These are phyloP conservation scores for Meteorus colon DNA, from an alignment of 2,888 invertebrate species.

Conservation along the genomic window DNA sequence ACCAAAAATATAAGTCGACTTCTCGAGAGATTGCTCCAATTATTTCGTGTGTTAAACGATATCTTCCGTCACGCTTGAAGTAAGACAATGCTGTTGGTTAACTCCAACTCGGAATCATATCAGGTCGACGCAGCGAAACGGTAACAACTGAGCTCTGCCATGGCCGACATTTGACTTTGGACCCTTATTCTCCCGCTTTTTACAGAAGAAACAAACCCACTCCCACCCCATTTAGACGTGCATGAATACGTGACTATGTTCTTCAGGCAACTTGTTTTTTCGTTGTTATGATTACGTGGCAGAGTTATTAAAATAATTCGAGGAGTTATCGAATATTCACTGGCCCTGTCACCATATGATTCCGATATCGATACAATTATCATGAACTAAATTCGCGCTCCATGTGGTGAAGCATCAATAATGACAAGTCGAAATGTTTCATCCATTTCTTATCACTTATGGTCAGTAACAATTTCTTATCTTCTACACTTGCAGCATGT, in stretches of 20 bases:
- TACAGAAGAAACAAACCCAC: constrained; percentile 48
- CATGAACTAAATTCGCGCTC: too few relatives aligned
- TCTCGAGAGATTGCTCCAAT: background rate
- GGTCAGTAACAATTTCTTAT: background rate
- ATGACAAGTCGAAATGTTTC: background rate
- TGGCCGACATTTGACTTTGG: constrained; percentile 62
- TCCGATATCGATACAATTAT: too few relatives aligned
- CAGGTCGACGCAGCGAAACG: constrained; percentile 52
- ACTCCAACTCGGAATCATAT: constrained; percentile 37
- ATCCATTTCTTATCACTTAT: background rate
- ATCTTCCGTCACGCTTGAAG: constrained; percentile 18
- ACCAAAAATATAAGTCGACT: background rate
- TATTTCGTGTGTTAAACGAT: constrained; percentile 3
- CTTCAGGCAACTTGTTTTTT: background rate
- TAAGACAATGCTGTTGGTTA: constrained; percentile 30
- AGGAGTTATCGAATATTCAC: too few relatives aligned
- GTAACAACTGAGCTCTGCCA: constrained; percentile 57
- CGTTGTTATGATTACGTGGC: too few relatives aligned
- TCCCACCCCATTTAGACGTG: constrained; percentile 51
- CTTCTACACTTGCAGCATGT: background rate
- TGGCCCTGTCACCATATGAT: too few relatives aligned
- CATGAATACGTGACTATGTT: background rate
- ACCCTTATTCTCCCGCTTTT: constrained; percentile 64
- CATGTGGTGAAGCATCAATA: too few relatives aligned
- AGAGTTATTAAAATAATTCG: too few relatives aligned